Conservation (phyloP, 2,888 invertebrate genomes). For the Calameuta filiformis region DNA sequence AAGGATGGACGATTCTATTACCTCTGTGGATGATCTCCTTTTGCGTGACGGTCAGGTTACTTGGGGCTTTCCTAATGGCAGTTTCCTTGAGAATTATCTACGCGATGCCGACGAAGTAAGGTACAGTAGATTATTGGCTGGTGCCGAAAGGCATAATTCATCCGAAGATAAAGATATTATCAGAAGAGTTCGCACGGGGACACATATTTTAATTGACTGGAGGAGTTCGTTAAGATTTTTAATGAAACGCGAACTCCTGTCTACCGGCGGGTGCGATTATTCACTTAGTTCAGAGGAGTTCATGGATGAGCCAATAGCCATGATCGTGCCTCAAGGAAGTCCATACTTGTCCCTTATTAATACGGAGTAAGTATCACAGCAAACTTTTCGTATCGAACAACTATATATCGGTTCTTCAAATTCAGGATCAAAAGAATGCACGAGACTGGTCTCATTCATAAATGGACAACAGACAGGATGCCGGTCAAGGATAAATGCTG, state of each 20-base stretch:
- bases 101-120: constrained; percentile 73
- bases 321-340: constrained; percentile 80
- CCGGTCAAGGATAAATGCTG: constrained; percentile 85
- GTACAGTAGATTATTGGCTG: constrained; percentile 70
- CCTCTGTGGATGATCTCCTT: constrained; percentile 76
- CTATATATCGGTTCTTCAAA: constrained; percentile 5
- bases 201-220: constrained; percentile 86
- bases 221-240: constrained; percentile 77
- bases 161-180: constrained; percentile 61
- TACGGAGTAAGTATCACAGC: constrained; percentile 74
- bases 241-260: constrained; percentile 71
- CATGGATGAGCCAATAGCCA: constrained; percentile 81
- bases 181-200: constrained; percentile 72
- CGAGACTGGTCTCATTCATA: constrained; percentile 84
- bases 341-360: constrained; percentile 83
- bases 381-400: background rate
- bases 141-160: constrained; percentile 65
- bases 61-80: constrained; percentile 82
- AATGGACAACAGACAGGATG: constrained; percentile 83
- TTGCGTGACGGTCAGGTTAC: constrained; percentile 71
- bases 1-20: constrained; percentile 79
- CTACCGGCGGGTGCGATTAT: constrained; percentile 79
- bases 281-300: constrained; percentile 81
- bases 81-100: constrained; percentile 78
- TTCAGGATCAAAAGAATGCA: constrained; percentile 82